Base-by-base conservation (phyloP, 2,888 invertebrate species). In the Xylophagus ater region DNA sequence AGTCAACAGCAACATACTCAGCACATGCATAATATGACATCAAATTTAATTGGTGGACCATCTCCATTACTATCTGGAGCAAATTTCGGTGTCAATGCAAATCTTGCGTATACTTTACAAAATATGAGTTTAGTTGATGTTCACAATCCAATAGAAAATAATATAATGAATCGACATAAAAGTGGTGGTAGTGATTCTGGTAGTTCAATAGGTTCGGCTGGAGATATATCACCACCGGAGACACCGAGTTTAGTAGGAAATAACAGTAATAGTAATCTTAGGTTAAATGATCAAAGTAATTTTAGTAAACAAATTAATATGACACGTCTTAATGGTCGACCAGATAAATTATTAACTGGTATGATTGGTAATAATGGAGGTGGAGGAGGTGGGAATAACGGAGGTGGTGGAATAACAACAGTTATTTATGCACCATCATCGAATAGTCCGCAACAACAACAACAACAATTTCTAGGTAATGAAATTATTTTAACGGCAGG, bases 181-280 rank as follows among this genome's bases (percentile, higher is more conserved):
- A 34, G 42, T 45, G 49, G 53, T 9, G 62, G 59, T 21, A 65
- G 65, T 45, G 64, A 65, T 48, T 60, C 65, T 3, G 62, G 62
- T 19, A 63, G 65, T 44, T 62, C 64, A n/a, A 56, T 62, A 47
- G 61, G 62, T 17, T 64, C 64, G n/a, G 57, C 57, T 10, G 62
- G 60, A 15, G 64, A 65, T 34, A 53, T 56, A 43, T 58, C 64
- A 34, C 64, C 64, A 30, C 62, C 65, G 24, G 63, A 63, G 44
- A 64, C 64, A 38, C 64, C 64, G 21, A 59, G 56, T 21, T 50
- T 58, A 40, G 47, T 57, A 41, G 47, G 49, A 31, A 53, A 49
- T 44, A 50, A 49, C 44, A 50, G 36, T 40, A 43, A 29, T 33
- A 44, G 28, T 18, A 41, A 43, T 32, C 42, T 49, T 33, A 55